A percentile compares a stretch with the other conserved stretches of the same genome.
Evolutionary conservation across 2,797 vertebrate species (phyloP).

Genomic region (Megaceryle alcyon): DNA sequence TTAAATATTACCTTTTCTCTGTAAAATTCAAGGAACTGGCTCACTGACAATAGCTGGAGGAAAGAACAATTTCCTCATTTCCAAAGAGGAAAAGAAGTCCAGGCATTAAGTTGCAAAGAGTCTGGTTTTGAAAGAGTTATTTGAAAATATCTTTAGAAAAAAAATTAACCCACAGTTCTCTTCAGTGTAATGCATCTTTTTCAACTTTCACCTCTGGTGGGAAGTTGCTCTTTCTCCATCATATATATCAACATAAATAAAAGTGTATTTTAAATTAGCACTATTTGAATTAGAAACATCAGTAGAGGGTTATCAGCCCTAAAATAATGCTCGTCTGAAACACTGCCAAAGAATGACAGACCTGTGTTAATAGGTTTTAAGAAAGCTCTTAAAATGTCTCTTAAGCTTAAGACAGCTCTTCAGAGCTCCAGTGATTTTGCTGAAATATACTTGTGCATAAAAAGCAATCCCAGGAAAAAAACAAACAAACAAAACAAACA

Average conservation of each 20-base stretch:
- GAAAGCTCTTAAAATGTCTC: neutral
- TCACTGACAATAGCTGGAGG: constrained; percentile 69
- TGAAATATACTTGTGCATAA: neutral
- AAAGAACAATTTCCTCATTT: constrained; percentile 22
- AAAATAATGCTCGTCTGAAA: neutral
- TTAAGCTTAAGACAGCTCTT: neutral
- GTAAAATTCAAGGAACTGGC: constrained; percentile 59
- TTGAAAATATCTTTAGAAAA: neutral
- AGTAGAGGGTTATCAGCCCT: neutral
- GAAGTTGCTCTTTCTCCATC: neutral
- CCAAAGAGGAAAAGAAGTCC: neutral
- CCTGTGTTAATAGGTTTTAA: neutral
- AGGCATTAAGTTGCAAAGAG: constrained; percentile 42
- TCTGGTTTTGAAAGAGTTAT: neutral
- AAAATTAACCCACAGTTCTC: neutral
- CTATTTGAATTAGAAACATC: neutral
- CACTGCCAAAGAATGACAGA: neutral
- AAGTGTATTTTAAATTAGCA: neutral
- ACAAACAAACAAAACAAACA: neutral
- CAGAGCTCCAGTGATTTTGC: neutral
- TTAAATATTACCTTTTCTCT: constrained; percentile 74
- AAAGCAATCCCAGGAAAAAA: neutral
- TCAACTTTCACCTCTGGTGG: neutral
- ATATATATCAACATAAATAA: neutral
- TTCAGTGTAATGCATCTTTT: neutral